phyloP scores from a whole-genome alignment of 2,113 vertebrate genomes.

The Cavia porcellus region DNA sequence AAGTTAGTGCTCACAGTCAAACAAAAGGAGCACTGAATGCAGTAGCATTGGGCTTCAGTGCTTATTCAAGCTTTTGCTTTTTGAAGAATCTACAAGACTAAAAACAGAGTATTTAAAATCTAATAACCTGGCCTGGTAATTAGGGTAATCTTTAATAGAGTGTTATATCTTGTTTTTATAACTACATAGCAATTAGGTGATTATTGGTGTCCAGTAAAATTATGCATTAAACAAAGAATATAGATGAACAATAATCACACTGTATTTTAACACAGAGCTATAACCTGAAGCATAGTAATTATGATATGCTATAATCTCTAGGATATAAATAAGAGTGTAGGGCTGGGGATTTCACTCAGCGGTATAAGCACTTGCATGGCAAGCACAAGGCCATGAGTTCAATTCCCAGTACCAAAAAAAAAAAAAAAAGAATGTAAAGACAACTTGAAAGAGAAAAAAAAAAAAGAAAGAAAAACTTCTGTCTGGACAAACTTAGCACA shows the following conservation, averaged over 20 bases:
- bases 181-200: constrained; percentile 76
- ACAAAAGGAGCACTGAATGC: neutral
- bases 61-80: constrained; percentile 53
- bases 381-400: too few species aligned
- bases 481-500: constrained; percentile 1
- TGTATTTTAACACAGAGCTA: constrained; percentile 62
- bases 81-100: constrained; percentile 56
- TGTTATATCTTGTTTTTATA: constrained; percentile 72
- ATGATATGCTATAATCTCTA: constrained; percentile 28
- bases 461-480: neutral
- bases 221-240: constrained; percentile 67
- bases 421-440: neutral
- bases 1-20: neutral
- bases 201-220: constrained; percentile 70
- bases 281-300: constrained; percentile 74
- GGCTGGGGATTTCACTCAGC: too few species aligned
- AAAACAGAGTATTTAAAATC: neutral
- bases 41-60: neutral
- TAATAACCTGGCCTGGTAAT: constrained; percentile 70
- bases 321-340: constrained; percentile 66
- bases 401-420: too few species aligned
- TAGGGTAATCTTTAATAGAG: constrained; percentile 69
- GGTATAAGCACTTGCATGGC: too few species aligned
- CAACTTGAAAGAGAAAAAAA: constrained; percentile 56
- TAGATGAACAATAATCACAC: constrained; percentile 68